A percentile compares a stretch with the other conserved stretches of the same genome.
Conservation (phyloP, 2,113 vertebrate genomes). For the Dolichotis patagonum region DNA sequence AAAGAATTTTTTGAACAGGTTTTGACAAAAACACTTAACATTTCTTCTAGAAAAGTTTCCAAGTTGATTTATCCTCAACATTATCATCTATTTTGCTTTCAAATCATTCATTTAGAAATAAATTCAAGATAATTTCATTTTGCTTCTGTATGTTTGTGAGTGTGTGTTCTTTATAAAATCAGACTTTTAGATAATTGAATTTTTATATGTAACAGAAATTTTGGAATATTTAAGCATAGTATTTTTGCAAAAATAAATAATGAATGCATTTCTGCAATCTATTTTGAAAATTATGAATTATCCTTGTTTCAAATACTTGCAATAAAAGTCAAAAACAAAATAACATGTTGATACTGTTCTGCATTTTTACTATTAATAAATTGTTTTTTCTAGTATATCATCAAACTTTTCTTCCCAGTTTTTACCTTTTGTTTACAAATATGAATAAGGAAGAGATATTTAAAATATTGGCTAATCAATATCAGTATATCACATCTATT, state of each 20-base stretch:
- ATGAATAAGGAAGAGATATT: background rate
- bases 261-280: background rate
- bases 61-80: background rate
- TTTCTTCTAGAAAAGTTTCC: constrained; percentile 49
- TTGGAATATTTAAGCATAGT: background rate
- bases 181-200: background rate
- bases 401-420: background rate
- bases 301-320: background rate
- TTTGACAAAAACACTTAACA: constrained; percentile 9
- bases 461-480: background rate
- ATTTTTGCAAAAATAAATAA: background rate
- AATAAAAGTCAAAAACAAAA: background rate
- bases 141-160: background rate
- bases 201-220: background rate
- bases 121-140: rapidly evolving
- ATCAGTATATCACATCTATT: background rate
- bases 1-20: constrained; percentile 7
- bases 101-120: background rate
- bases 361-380: background rate
- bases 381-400: background rate
- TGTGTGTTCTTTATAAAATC: background rate
- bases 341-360: background rate
- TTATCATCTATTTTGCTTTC: background rate
- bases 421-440: background rate
- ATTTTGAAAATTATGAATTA: background rate